Evolutionary conservation across 2,888 invertebrate species (phyloP), one percentile per base, ranked within the genome.

Genomic region (Mesochorus sp.): DNA sequence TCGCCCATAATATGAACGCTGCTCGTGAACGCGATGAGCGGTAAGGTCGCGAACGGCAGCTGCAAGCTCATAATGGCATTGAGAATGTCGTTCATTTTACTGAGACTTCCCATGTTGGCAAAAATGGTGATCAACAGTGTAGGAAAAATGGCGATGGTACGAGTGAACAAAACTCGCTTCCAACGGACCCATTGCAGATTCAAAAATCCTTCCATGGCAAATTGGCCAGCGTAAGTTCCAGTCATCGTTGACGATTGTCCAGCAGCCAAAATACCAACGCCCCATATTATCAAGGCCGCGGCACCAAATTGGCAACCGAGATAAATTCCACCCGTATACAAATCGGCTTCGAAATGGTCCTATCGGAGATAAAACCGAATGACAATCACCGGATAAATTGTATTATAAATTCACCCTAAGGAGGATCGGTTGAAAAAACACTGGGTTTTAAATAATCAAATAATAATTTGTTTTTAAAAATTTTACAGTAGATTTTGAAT

Each of bases 51-150:
- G 89, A 97, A 97, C 0, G 97, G 97, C 80, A 97, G 91, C 89
- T 97, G 97, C 21, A 97, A 91, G 81, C 96, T 95, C 96, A 97
- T 97, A 8, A 97, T 93, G 0, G 96, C 96, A 91, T 97, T 97
- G 39, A 97, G 91, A 34, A 95, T 91, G 88, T 97, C 97, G 90
- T 97, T 97, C 96, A 97, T 95, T 19, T 93, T 92, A 1, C 95
- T 95, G 70, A 97, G 91, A 84, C 96, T 94, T 53, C 94, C 91
- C 84, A 96, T 94, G 79, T 93, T 89, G 81, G 94, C 94, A 86
- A 93, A 94, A 86, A 94, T 93, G 0, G 95, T 95, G 42, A 95
- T 92, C 79, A 94, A 93, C 84, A 96, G 95, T 0, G 96, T 96
- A 0, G 93, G 93, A 4, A 94, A 90, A 80, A 97, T 97, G 24